These are phyloP conservation scores for Kryptopterus vitreolus DNA, from an alignment of 2,797 vertebrate species.

Conservation along the genomic window DNA sequence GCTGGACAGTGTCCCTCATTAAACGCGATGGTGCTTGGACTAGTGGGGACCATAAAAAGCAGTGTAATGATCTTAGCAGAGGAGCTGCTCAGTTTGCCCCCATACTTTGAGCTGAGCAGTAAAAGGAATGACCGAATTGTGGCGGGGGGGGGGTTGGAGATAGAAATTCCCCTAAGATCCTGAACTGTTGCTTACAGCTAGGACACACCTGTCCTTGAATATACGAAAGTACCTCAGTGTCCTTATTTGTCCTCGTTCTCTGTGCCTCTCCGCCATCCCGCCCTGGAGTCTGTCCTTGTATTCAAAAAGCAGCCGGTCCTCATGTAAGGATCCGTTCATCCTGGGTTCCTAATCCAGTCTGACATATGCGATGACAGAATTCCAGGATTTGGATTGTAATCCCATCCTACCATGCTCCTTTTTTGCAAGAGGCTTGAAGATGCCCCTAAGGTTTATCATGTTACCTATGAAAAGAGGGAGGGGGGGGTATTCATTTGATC, in stretches of 20 bases:
- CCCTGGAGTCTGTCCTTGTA: constrained; percentile 63
- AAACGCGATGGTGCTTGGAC: constrained; percentile 65
- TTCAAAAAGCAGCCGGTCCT: constrained; percentile 51
- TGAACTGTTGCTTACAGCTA: constrained; percentile 64
- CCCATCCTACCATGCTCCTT: constrained; percentile 59
- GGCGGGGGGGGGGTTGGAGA: constrained; percentile 56
- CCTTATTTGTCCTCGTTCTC: constrained; percentile 40
- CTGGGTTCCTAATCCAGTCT: constrained; percentile 61
- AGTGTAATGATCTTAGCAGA: constrained; percentile 76
- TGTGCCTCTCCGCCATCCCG: constrained; percentile 57
- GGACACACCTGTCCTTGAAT: constrained; percentile 67
- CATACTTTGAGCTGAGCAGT: constrained; percentile 63
- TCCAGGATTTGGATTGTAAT: constrained; percentile 42
- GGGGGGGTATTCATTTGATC: constrained; percentile 6
- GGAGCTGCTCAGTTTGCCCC: constrained; percentile 68
- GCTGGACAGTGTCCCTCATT: constrained; percentile 73
- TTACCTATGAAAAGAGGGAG: constrained; percentile 10
- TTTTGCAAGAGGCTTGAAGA: constrained; percentile 64
- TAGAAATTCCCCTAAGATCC: constrained; percentile 61
- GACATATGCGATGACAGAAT: constrained; percentile 67
- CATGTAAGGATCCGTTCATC: constrained; percentile 48
- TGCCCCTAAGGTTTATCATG: constrained; percentile 43
- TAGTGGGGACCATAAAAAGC: constrained; percentile 63
- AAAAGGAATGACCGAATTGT: constrained; percentile 35
- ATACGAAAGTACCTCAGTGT: constrained; percentile 57